phyloP scores from a whole-genome alignment of 2,888 invertebrate genomes.

The Synanthedon vespiformis region DNA sequence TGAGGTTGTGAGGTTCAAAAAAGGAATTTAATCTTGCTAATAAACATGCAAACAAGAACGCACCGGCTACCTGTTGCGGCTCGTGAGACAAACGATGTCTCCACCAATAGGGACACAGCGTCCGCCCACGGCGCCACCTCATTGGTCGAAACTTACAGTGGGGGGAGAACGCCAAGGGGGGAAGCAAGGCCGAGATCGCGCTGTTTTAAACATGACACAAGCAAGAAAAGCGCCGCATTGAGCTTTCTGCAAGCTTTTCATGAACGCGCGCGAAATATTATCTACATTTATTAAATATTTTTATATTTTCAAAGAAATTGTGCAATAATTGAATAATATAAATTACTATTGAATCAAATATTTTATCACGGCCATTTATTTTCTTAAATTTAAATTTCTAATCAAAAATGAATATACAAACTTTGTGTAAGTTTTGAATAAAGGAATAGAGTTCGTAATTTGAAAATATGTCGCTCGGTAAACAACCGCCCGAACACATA shows the following conservation, averaged over 20 bases:
- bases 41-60: constrained; percentile 68
- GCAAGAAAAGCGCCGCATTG: constrained; percentile 66
- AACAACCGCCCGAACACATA: constrained; percentile 78
- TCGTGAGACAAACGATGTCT: constrained; percentile 48
- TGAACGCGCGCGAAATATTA: constrained; percentile 35
- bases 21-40: constrained; percentile 66
- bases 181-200: constrained; percentile 33
- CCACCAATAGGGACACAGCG: constrained; percentile 55
- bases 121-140: constrained; percentile 51
- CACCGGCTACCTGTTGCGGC: constrained; percentile 69
- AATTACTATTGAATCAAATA: background rate
- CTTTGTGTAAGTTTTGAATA: background rate
- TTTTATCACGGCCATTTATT: background rate
- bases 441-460: background rate
- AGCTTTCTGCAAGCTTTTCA: constrained; percentile 64
- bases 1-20: constrained; percentile 49
- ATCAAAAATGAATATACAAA: background rate
- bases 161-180: constrained; percentile 32
- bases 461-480: constrained; percentile 49
- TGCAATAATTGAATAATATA: background rate
- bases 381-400: background rate
- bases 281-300: background rate
- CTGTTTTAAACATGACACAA: constrained; percentile 52
- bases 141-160: constrained; percentile 39
- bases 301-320: constrained; percentile 4